A percentile compares a stretch with the other conserved stretches of the same genome.
Evolutionary conservation across 2,113 vertebrate genomes (phyloP).

Genomic region (Bujurquina vittata): DNA sequence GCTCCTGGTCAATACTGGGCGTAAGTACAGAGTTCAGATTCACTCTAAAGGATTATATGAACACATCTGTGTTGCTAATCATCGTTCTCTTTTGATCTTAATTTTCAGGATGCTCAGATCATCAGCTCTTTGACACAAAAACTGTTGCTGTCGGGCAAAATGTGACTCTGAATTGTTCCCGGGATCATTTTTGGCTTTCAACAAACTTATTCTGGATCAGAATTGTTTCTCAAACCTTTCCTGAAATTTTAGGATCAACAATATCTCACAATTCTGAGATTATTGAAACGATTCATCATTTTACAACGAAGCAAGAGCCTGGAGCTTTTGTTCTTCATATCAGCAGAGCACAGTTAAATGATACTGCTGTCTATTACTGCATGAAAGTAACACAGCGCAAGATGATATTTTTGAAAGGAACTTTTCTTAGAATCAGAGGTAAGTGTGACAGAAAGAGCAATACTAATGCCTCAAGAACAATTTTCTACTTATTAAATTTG

Average conservation of each 20-base stretch:
- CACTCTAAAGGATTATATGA: accelerated
- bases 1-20: not conserved
- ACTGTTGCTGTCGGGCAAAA: slow-evolving; percentile 8
- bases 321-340: slow-evolving; percentile 30
- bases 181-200: accelerated
- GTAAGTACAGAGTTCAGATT: not conserved
- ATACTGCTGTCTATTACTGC: slow-evolving; percentile 54
- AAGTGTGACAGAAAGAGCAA: not conserved
- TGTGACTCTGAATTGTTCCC: slow-evolving; percentile 34
- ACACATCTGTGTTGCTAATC: accelerated
- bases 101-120: slow-evolving; percentile 15
- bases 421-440: slow-evolving; percentile 35
- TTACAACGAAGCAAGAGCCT: not conserved
- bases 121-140: not conserved
- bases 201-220: slow-evolving; percentile 43
- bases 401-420: slow-evolving; percentile 15
- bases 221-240: slow-evolving; percentile 21
- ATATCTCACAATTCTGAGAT: accelerated
- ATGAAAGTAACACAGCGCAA: accelerated
- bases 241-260: not conserved
- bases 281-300: accelerated
- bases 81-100: accelerated
- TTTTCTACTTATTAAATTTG: no score
- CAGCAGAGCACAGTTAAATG: not conserved
- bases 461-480: accelerated